phyloP scores from a whole-genome alignment of 2,113 vertebrate genomes.

The Bubalus kerabau region DNA sequence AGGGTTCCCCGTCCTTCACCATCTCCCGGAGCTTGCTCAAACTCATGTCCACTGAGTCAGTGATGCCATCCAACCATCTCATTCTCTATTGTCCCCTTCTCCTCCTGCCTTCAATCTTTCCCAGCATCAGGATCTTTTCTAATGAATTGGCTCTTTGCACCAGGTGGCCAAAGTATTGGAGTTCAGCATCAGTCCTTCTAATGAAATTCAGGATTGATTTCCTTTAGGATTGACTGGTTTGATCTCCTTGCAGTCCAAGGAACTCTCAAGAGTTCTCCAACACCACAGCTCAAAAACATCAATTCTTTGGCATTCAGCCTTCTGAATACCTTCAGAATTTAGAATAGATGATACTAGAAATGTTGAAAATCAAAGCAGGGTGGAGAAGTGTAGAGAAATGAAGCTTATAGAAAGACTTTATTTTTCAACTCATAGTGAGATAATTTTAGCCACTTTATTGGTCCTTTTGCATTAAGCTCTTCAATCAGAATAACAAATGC shows the following conservation, averaged over 20 bases:
- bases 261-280: not conserved
- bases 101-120: not conserved
- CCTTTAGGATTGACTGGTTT: not conserved
- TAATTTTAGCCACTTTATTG: not conserved
- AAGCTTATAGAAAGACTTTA: not conserved
- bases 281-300: not conserved
- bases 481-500: not conserved
- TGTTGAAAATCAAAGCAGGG: not conserved
- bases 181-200: not conserved
- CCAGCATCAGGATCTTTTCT: not conserved
- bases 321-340: not conserved
- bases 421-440: not conserved
- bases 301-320: not conserved
- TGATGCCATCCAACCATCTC: not conserved
- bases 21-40: not conserved
- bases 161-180: not conserved
- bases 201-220: not conserved
- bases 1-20: not conserved
- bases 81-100: not conserved
- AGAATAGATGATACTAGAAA: not conserved
- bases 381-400: not conserved
- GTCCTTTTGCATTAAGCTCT: not conserved
- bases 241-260: not conserved
- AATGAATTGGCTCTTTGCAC: not conserved
- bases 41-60: not conserved